Base-by-base conservation (phyloP, 2,888 invertebrate species). In the Diarsia brunnea region DNA sequence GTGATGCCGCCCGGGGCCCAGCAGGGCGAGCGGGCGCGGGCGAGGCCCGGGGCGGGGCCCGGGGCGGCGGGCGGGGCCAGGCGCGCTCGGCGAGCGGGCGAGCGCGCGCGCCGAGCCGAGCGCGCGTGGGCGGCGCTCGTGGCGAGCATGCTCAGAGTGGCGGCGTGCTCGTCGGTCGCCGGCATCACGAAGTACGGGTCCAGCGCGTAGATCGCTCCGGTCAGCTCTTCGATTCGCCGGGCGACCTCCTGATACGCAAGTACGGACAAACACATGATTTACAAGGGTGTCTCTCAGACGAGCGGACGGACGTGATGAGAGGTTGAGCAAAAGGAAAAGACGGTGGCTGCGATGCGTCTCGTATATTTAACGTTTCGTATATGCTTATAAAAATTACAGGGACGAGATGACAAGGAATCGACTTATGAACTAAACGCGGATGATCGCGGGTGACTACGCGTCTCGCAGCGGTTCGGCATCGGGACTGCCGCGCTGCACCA, bases 401-500 rank as follows among this genome's bases (percentile, higher is more conserved):
- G 93, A 82, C 93, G 93, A 92, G 91, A 92, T 90, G 89, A 92
- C 91, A 92, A 92, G 88, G 89, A 89, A 90, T 91, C 88, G 89
- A 92, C 93, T 95, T 94, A 94, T 73, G 89, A 93, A 89, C 93
- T 93, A 93, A 82, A 78, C 82, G 86, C 86, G 85, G 88, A 88
- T 89, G 88, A 84, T 84, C 81, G 86, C 86, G 86, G 84, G 16
- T 63, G 43, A 89, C 93, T 97, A 98, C 92, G 97, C 97, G 95
- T 98, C 98, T 93, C 92, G 92, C 83, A 98, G 97, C 93, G 97
- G 97, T 91, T 98, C 98, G 93, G 97, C 97, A 96, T 98, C 98
- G 89, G 99, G 98, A 90, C 97, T 98, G 96, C 98, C 99, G 93
- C 98, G 98, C 97, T 98, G 98, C 94, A 98, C 97, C 92, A 99